Conservation (phyloP, 2,113 vertebrate genomes). For the Stegastes partitus region DNA sequence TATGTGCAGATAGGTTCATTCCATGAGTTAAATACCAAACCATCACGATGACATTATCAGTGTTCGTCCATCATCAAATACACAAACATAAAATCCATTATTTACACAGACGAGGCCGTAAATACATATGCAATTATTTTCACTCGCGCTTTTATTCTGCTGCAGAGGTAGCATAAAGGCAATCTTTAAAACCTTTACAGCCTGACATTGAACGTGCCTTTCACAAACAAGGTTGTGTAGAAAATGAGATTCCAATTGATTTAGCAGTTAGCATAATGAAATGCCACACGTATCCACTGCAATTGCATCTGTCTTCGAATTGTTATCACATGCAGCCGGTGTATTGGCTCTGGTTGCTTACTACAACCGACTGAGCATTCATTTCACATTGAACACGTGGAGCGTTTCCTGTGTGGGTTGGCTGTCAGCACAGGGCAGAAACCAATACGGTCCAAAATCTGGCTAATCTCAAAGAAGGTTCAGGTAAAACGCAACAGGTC, state of each 20-base stretch:
- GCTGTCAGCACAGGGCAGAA: not conserved
- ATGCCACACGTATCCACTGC: not conserved
- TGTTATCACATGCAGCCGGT: constrained; percentile 12
- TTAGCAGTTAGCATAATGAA: constrained; percentile 43
- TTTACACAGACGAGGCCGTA: not conserved
- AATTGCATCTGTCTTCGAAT: constrained; percentile 6
- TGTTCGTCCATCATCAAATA: not conserved
- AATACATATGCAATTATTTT: constrained; percentile 4
- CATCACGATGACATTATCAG: not conserved
- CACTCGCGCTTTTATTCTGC: not conserved
- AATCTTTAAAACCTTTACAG: constrained; percentile 28
- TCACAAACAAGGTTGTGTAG: constrained; percentile 22
- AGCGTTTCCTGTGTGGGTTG: not conserved
- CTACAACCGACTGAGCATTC: not conserved
- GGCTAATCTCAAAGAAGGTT: not conserved
- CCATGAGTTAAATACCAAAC: not conserved
- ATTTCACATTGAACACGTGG: constrained; percentile 10
- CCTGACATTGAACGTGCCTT: constrained; percentile 4
- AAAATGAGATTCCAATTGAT: constrained; percentile 48
- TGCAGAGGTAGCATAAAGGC: not conserved
- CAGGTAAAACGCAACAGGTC: not conserved
- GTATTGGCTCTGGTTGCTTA: constrained; percentile 22
- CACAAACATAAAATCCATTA: not conserved
- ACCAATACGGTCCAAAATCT: not conserved
- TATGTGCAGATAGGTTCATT: not conserved